Evolutionary conservation across 2,113 vertebrate genomes (phyloP), one percentile per base, ranked within the genome.

Genomic region (Pterocles orientalis): DNA sequence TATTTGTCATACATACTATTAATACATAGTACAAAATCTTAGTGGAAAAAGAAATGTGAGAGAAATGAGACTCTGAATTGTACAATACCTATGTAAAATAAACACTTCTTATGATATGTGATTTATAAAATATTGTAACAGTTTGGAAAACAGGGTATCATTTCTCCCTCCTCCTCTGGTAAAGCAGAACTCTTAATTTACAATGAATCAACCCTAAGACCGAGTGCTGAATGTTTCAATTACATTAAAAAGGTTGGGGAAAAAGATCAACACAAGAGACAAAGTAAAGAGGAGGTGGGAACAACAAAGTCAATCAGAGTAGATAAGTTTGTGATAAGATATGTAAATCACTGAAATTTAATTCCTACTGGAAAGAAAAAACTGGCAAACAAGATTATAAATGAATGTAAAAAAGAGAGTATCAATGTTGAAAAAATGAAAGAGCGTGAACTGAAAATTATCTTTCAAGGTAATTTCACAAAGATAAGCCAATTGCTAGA

Each of bases 141-240:
- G 50, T 54, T 41, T 80, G 87, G 90, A 92, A 94, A 92, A 94
- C 10, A 48, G 4, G 31, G 7, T 77, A n/a, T 48, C 33, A 69
- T 90, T 76, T 31, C 39, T 92, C 26, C 31, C 4, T 56, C 10
- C 66, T 82, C 9, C 48, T 16, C 24, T 80, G 68, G 54, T 93
- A 62, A 88, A 79, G 92, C 14, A 62, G 31, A 92, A 92, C 83
- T 53, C 23, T 80, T 94, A 82, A n/a, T 92, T 97, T 92, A 57
- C 58, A n/a, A n/a, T 36, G 45, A 82, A 69, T 80, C 71, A 77
- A 41, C 86, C 94, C 64, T 69, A 73, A 88, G 86, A 88, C 88
- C 50, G 92, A 86, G 28, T 69, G 82, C 54, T 41, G 62, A 93
- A 93, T 66, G 19, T 88, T 95, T 86, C 58, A 92, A 88, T 94